Base-by-base conservation (phyloP, 2,797 vertebrate genomes). In the Phrynocephalus forsythii region DNA sequence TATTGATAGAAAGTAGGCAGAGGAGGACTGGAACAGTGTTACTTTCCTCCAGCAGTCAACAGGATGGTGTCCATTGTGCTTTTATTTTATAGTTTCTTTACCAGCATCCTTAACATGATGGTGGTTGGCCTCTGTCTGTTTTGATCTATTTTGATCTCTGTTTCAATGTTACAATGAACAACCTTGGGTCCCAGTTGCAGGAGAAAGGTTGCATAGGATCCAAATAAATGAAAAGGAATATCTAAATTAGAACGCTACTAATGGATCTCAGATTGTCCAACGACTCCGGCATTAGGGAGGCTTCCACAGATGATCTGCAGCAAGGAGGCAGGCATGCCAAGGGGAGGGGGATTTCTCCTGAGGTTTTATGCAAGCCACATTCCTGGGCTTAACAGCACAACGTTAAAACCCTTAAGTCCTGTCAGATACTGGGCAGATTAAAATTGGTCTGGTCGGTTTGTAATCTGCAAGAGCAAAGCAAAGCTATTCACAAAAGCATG, bases 321-420 rank as follows among this genome's bases (percentile, higher is more conserved):
- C 85, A 84, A 44, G 2, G 0, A 63, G 60, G 20, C 13, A 22
- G 60, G 60, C 60, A 20, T 0, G 48, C 71, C 67, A 30, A n/a
- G 2, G 6, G 0, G 0, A 22, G n/a, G 24, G 13, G 56, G 6
- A 63, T 16, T 24, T 52, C 15, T 28, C 38, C 0, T 0, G 1
- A 28, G 38, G n/a, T 9, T 86, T 88, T 18, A 15, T 10, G 13
- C 68, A 38, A 83, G 85, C 20, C 75, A 79, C n/a, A 52, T 60
- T 87, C n/a, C 28, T 52, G 56, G 16, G 3, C 22, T 52, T 88
- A 87, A 56, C 30, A 87, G 86, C 13, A 77, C 0, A 82, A 5
- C 69, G 67, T 28, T 82, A 82, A 90, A 92, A 80, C 33, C 0
- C 69, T 44, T 60, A 85, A 91, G 69, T 16, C 69, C 68, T 88